Conservation (phyloP, 2,888 invertebrate genomes). For the Aquatica leii region DNA sequence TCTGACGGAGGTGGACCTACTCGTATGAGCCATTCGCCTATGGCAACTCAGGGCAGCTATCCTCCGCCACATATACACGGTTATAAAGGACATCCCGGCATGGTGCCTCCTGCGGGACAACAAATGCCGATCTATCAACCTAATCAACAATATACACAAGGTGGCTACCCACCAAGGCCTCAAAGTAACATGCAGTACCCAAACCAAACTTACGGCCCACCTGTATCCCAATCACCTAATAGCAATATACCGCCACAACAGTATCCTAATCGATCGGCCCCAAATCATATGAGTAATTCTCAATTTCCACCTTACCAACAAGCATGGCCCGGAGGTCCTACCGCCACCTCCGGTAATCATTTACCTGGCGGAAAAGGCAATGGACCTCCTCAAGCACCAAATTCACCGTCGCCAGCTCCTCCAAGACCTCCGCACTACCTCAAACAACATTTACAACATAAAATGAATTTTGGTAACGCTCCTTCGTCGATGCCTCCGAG, state of each 20-base stretch:
- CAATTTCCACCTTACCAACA: slow-evolving; percentile 58
- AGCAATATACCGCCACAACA: slow-evolving; percentile 61
- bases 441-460: slow-evolving; percentile 76
- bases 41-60: slow-evolving; percentile 69
- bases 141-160: slow-evolving; percentile 66
- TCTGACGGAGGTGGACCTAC: slow-evolving; percentile 68
- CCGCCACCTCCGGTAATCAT: slow-evolving; percentile 46
- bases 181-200: slow-evolving; percentile 64
- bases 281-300: slow-evolving; percentile 65
- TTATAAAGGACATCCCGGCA: slow-evolving; percentile 71
- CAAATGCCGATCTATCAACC: slow-evolving; percentile 67
- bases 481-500: slow-evolving; percentile 66
- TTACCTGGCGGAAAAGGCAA: slow-evolving; percentile 52
- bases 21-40: slow-evolving; percentile 75
- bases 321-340: slow-evolving; percentile 52
- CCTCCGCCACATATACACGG: slow-evolving; percentile 68
- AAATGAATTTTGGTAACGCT: slow-evolving; percentile 68
- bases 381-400: slow-evolving; percentile 57
- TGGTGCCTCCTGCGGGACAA: slow-evolving; percentile 59
- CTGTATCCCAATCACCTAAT: slow-evolving; percentile 57
- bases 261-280: slow-evolving; percentile 65
- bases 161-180: slow-evolving; percentile 61
- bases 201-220: slow-evolving; percentile 64
- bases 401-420: slow-evolving; percentile 63
- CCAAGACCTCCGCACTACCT: slow-evolving; percentile 70